Conservation (phyloP, 92 coral and sea anemone genomes). For the Porites cylindrica region DNA sequence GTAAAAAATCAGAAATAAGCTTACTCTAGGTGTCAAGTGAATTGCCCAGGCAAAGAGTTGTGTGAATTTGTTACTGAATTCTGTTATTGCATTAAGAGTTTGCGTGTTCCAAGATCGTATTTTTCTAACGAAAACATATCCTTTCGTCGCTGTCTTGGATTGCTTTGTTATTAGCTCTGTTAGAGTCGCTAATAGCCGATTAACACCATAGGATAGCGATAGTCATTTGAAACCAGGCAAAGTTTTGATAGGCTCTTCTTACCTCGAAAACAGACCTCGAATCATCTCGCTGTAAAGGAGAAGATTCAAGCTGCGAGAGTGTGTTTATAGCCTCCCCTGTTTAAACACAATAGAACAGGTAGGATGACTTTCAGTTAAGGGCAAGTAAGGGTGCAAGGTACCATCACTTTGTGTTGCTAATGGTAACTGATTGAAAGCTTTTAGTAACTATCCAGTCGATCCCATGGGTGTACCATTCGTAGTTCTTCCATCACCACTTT, state of each 20-base stretch:
- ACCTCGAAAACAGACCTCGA: neutral
- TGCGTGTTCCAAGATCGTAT: slow-evolving; percentile 14
- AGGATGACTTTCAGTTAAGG: no score
- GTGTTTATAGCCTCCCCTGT: no score
- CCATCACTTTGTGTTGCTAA: neutral
- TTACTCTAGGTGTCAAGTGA: no score
- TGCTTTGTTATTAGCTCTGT: slow-evolving; percentile 9
- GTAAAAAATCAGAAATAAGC: no score
- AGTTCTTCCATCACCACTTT: no score
- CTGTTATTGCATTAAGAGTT: neutral
- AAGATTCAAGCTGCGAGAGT: neutral
- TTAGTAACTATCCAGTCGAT: neutral
- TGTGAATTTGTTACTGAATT: no score
- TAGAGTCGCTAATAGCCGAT: slow-evolving; percentile 20
- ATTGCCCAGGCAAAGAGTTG: no score
- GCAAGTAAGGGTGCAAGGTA: no score
- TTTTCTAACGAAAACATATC: slow-evolving; percentile 24
- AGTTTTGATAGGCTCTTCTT: neutral
- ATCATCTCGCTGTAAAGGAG: neutral
- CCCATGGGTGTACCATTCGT: neutral
- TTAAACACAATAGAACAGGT: no score
- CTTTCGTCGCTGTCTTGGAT: slow-evolving; percentile 27
- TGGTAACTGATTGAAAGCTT: neutral
- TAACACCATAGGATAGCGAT: slow-evolving; percentile 14
- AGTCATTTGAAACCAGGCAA: slow-evolving; percentile 17